A percentile compares a stretch with the other conserved stretches of the same genome.
Conservation (phyloP, 2,113 vertebrate genomes). For the Platichthys flesus region DNA sequence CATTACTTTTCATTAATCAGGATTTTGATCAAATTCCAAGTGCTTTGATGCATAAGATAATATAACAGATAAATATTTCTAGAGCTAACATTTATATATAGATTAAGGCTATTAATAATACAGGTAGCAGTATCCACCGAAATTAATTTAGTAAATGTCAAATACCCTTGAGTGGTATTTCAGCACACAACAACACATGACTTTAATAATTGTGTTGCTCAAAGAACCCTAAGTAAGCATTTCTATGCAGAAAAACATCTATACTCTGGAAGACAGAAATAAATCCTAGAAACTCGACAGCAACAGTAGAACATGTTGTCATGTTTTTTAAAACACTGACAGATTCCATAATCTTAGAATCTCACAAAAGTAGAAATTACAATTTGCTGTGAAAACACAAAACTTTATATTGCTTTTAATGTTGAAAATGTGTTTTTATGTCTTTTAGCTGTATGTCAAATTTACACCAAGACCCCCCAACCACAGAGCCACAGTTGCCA, state of each 20-base stretch:
- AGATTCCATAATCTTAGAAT: background rate
- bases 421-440: no score
- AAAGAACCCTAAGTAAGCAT: background rate
- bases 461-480: no score
- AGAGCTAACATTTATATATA: no score
- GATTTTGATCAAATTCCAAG: no score
- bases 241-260: no score
- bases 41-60: no score
- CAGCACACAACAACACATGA: background rate
- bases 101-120: background rate
- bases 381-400: background rate
- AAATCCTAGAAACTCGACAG: no score
- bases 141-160: conserved; percentile 43
- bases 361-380: background rate
- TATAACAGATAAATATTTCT: no score
- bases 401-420: conserved; percentile 10
- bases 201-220: conserved; percentile 25
- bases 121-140: background rate
- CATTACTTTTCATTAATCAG: no score
- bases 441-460: no score
- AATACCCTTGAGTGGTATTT: conserved; percentile 1
- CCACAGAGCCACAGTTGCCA: no score
- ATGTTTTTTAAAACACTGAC: background rate
- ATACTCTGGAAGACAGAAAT: no score
- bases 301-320: background rate